phyloP scores from a whole-genome alignment of 2,888 invertebrate species.

The Philereme transversata region DNA sequence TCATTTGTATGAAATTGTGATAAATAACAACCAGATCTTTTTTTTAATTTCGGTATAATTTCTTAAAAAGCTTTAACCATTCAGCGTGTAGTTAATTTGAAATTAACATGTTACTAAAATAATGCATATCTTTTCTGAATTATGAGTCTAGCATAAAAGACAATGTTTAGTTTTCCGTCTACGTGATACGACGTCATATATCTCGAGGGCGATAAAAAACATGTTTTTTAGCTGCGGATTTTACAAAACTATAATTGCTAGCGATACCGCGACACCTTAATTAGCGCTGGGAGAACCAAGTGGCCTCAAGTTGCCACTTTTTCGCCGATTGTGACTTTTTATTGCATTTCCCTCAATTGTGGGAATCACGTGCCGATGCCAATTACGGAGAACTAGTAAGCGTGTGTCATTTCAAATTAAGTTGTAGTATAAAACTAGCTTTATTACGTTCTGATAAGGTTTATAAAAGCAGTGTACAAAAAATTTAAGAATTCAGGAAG shows the following conservation, averaged over 20 bases:
- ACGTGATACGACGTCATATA: too few relatives aligned
- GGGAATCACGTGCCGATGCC: constrained; percentile 35
- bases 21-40: too few relatives aligned
- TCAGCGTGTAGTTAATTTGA: too few relatives aligned
- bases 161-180: too few relatives aligned
- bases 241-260: constrained; percentile 19
- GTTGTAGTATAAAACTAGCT: not conserved
- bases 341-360: constrained; percentile 36
- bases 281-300: constrained; percentile 33
- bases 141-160: too few relatives aligned
- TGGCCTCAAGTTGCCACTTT: constrained; percentile 62
- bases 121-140: too few relatives aligned
- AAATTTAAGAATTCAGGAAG: too few relatives aligned
- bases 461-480: not conserved
- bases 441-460: not conserved
- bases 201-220: not conserved
- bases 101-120: too few relatives aligned
- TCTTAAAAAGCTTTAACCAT: too few relatives aligned
- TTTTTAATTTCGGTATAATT: too few relatives aligned
- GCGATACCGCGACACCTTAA: constrained; percentile 28
- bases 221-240: not conserved
- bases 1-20: too few relatives aligned
- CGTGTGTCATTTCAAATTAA: constrained; percentile 6
- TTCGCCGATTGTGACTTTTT: constrained; percentile 28
- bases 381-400: constrained; percentile 28